phyloP scores from a whole-genome alignment of 2,888 invertebrate species.

The Argyra leucocephala region DNA sequence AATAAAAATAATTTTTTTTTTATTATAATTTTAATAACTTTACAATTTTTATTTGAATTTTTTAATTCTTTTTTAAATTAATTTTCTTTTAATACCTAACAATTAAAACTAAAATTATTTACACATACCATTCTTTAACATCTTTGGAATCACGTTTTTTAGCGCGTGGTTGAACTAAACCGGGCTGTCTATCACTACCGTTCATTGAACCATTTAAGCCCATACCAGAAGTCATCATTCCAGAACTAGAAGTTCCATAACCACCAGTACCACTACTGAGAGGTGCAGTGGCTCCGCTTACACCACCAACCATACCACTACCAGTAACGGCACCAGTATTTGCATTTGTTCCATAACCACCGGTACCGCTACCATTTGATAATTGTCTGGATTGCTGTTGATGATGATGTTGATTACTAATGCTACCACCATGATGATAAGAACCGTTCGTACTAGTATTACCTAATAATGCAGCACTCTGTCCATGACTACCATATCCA shows the following conservation, averaged over 20 bases:
- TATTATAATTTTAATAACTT: neutral
- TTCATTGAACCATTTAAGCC: slow-evolving; percentile 31
- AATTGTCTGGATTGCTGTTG: slow-evolving; percentile 37
- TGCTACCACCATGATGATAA: slow-evolving; percentile 34
- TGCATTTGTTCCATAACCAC: slow-evolving; percentile 23
- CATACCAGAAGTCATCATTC: slow-evolving; percentile 29
- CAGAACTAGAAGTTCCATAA: slow-evolving; percentile 27
- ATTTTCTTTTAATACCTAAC: neutral
- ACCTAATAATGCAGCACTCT: slow-evolving; percentile 66
- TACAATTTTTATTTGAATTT: neutral
- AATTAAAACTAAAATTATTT: slow-evolving; percentile 36
- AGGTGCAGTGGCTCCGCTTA: slow-evolving; percentile 24
- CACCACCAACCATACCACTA: slow-evolving; percentile 36
- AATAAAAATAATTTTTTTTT: neutral
- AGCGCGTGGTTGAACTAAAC: slow-evolving; percentile 46
- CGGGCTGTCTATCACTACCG: slow-evolving; percentile 40
- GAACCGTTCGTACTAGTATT: slow-evolving; percentile 49
- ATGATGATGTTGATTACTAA: slow-evolving; percentile 36
- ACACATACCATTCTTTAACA: slow-evolving; percentile 95
- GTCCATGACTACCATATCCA: slow-evolving; percentile 58
- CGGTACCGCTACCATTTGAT: slow-evolving; percentile 22
- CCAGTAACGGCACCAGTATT: slow-evolving; percentile 20
- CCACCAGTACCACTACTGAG: slow-evolving; percentile 21
- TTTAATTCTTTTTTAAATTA: too few relatives aligned
- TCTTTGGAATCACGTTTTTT: slow-evolving; percentile 74